phyloP scores from a whole-genome alignment of 2,888 invertebrate genomes.

The Leucophora obtusa region DNA sequence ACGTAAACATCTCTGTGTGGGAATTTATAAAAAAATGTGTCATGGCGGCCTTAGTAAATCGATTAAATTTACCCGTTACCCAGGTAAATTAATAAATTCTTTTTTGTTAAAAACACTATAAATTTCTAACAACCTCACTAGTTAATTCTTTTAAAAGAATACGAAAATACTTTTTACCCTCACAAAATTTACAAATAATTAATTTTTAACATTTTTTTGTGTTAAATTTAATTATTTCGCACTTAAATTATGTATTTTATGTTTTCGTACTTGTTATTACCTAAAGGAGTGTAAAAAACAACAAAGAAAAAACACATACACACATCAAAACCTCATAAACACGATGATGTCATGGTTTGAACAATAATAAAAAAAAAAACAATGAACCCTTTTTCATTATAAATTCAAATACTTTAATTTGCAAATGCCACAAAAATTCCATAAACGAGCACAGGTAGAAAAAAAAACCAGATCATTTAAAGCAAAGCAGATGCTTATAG shows the following conservation, averaged over 20 bases:
- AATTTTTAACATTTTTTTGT: neutral
- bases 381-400: neutral
- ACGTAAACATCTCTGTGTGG: no score
- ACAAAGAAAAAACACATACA: slow-evolving; percentile 2
- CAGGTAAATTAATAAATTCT: no score
- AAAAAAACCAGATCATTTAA: slow-evolving; percentile 49
- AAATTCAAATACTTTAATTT: slow-evolving; percentile 12
- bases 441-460: slow-evolving; percentile 45
- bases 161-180: no score
- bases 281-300: slow-evolving; percentile 17
- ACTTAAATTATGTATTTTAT: slow-evolving; percentile 3
- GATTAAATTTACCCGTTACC: no score
- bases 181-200: neutral
- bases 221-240: slow-evolving; percentile 23
- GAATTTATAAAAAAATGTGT: no score
- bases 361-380: slow-evolving; percentile 1
- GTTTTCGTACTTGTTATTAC: neutral
- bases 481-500: slow-evolving; percentile 44
- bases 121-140: no score
- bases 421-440: slow-evolving; percentile 4
- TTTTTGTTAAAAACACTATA: no score
- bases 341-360: slow-evolving; percentile 54
- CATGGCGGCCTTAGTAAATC: no score
- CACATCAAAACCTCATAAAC: slow-evolving; percentile 14
- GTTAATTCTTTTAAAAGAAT: no score